Evolutionary conservation across 2,113 vertebrate genomes (phyloP).

Genomic region (Nycticebus coucang): DNA sequence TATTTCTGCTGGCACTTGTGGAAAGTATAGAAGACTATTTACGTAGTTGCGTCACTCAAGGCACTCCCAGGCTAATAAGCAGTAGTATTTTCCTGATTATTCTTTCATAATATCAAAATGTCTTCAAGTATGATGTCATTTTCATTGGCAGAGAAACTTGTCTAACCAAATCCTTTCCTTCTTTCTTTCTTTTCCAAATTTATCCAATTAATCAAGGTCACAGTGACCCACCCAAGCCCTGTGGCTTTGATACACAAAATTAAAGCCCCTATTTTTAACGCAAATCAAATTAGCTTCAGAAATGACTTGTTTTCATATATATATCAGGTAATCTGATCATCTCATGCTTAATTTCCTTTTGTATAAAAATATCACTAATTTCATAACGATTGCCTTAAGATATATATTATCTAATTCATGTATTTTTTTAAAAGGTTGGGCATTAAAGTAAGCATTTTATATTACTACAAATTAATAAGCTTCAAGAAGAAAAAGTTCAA

Average conservation of each 20-base stretch:
- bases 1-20: conserved; percentile 44
- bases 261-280: conserved; percentile 1
- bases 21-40: conserved; percentile 15
- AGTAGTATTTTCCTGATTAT: conserved; percentile 8
- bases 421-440: neutral
- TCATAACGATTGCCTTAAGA: neutral
- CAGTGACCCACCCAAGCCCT: neutral
- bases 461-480: neutral
- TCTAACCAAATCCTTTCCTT: neutral
- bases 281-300: neutral
- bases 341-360: neutral
- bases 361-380: neutral
- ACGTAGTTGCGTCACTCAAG: neutral
- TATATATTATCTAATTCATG: neutral
- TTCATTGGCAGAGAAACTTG: conserved; percentile 33
- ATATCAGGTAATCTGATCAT: neutral
- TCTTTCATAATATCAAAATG: conserved; percentile 48
- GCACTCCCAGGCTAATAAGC: neutral
- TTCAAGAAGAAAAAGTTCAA: conserved; percentile 47
- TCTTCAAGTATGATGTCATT: conserved; percentile 62
- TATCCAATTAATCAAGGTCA: conserved; percentile 21
- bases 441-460: neutral
- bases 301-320: neutral
- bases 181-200: neutral
- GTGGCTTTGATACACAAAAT: neutral